Percentiles rank a stretch among this genome's conserved stretches.
Evolutionary conservation across 2,797 vertebrate species (phyloP).

Genomic region (Acanthornis magna): DNA sequence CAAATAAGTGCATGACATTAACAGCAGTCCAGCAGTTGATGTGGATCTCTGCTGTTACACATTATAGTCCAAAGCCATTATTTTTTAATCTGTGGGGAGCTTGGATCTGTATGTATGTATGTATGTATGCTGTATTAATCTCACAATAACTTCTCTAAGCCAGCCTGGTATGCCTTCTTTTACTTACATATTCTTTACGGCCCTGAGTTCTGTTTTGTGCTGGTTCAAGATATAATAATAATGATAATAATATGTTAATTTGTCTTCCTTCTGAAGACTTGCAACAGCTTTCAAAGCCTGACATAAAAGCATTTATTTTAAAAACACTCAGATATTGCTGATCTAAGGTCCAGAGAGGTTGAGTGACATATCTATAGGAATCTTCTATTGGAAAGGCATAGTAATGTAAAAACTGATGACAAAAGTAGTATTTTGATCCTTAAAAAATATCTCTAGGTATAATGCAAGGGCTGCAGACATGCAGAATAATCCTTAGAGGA

Average conservation of each 20-base stretch:
- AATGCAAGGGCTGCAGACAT: not conserved
- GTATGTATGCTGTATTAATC: not conserved
- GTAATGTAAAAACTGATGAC: not conserved
- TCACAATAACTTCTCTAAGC: not conserved
- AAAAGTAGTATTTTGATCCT: not conserved
- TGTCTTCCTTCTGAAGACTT: not conserved
- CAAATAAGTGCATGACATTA: not conserved
- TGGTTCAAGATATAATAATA: not conserved
- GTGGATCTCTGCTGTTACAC: not conserved
- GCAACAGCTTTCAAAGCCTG: not conserved
- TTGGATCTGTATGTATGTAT: not conserved
- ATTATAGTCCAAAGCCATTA: not conserved
- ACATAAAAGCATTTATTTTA: not conserved
- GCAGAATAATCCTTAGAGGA: not conserved
- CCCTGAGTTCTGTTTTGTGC: not conserved
- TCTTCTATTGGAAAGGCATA: not conserved
- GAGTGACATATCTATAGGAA: not conserved
- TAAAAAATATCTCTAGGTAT: not conserved
- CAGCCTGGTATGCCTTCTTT: not conserved
- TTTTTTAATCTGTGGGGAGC: constrained; percentile 40
- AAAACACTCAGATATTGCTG: not conserved
- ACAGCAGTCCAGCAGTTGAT: constrained; percentile 16
- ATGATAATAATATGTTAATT: not conserved
- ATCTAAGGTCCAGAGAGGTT: not conserved
- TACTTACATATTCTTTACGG: not conserved